Evolutionary conservation across 2,888 invertebrate species (phyloP), one percentile per base, ranked within the genome.

Genomic region (Bedellia somnulentella): DNA sequence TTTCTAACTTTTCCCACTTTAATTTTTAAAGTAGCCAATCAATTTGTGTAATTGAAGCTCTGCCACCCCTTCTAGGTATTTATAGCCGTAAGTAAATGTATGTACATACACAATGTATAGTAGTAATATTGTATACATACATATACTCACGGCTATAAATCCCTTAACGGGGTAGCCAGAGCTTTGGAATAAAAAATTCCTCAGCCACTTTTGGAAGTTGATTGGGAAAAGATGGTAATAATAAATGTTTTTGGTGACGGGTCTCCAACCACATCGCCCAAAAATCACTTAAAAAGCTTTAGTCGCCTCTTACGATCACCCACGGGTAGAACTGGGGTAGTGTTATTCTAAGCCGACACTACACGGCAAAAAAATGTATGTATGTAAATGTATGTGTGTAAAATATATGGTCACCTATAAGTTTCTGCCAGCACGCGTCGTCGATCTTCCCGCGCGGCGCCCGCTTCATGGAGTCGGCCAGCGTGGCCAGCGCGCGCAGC

Each of bases 381-480:
- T 29, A 3, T 22, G 9, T n/a, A n/a, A n/a, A 6, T 2, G 3
- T 15, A 2, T 26, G 5, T 27, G 9, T 2, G 6, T 10, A n/a
- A n/a, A n/a, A n/a, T n/a, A n/a, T n/a, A n/a, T n/a, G 28, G 43
- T 42, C 11, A 75, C 85, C 88, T 48, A 97, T 95, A 33, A 96
- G 70, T 53, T 95, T 93, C 53, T 91, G 87, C 96, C 96, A 97
- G 1, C 95, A 93, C 12, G 84, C 83, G 41, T 83, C 81, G 60
- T 93, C 94, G 35, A 94, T 94, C 79, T 93, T 93, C 31, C 86
- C 86, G 29, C 86, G 80, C 11, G 93, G 89, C 22, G 94, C 93
- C 51, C 90, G 92, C 64, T 95, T 94, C 79, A 97, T 84, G 3
- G 95, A 93, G 29, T 89, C 85, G 4, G 95, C 86, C 24, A 97